Base-by-base conservation (phyloP, 2,888 invertebrate genomes). In the Drosophila siamana region DNA sequence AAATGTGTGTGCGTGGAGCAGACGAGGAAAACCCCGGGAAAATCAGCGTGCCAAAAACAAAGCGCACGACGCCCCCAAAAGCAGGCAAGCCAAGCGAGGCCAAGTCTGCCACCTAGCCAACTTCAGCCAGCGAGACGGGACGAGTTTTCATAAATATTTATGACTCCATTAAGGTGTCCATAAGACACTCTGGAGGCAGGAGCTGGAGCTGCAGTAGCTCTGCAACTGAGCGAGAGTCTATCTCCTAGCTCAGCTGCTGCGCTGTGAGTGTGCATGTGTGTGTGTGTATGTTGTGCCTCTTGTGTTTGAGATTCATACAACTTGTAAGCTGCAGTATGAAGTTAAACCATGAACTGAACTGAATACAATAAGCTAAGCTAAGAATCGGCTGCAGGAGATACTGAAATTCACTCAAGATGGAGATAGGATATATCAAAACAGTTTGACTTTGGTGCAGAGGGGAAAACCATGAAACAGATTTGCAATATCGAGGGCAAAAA, bases 131-230 rank as follows among this genome's bases (percentile, higher is more conserved):
- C 24, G 56, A 46, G 57, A 44, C 78, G 30, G 80, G 63, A 57
- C 77, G 89, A 79, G 78, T 86, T 90, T 90, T 90, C 90, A 91
- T 91, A 91, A 91, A 91, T 91, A 91, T 91, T 91, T 91, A 91
- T 91, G 91, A 90, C 90, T 91, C 89, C 90, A 91, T 91, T 90
- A 91, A 90, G 90, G 89, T 84, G 89, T 82, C 90, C 88, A 86
- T 89, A 90, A 89, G 86, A 89, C 86, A 89, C 84, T 88, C 78
- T 64, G 66, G 80, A 74, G 78, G 77, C 78, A 55, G 72, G 60
- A 64, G 48, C 41, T 46, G 63, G 28, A 19, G 50, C 43, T n/a
- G n/a, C n/a, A 24, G 19, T 7, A 46, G 9, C 19, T 44, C 47
- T 40, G 28, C 48, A 41, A 28, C 59, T 24, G 47, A 40, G 40